Evolutionary conservation across 2,113 vertebrate genomes (phyloP), one percentile per base, ranked within the genome.

Genomic region (Cyrtonyx montezumae): DNA sequence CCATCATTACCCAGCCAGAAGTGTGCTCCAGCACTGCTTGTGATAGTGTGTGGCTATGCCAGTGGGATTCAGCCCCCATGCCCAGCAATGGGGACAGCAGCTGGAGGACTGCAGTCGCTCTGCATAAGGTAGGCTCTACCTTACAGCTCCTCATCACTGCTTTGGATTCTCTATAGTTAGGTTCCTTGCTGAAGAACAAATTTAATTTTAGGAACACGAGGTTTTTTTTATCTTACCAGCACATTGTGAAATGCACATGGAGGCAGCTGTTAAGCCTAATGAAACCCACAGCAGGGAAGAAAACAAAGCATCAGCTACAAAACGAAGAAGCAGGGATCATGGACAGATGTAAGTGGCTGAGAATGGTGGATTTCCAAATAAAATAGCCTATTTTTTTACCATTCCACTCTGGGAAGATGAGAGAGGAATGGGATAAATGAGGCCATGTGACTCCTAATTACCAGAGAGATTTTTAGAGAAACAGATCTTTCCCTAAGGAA

Each of bases 1-100:
- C 8, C 14, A 21, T n/a, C 37, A 7, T 9, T 59, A 32, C 28
- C 46, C 34, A 40, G 26, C 28, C 43, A 77, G 4, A 14, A 51
- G 36, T 18, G 14, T 13, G 28, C 14, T 36, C 45, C n/a, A 20
- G 7, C 20, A 11, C 18, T 18, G 30, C 68, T 25, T 45, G 13
- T 34, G n/a, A 34, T 34, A 1, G 0, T 1, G 18, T 25, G 48
- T 1, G 26, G 15, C 25, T 19, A 3, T 4, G 30, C 22, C 14
- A 43, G 43, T 6, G 9, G 19, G 59, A 32, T 42, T 28, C 46
- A 40, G 49, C 10, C 28, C 13, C 8, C 32, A 17, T 2, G 18
- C 49, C 45, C 79, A 48, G 16, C 17, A 28, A 70, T 49, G 21
- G 20, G 78, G 62, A 5, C 18, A 55, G 70, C 19, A 55, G 34